A percentile compares a stretch with the other conserved stretches of the same genome.
Conservation (phyloP, 2,888 invertebrate genomes). For the Mimumesa dahlbomi region DNA sequence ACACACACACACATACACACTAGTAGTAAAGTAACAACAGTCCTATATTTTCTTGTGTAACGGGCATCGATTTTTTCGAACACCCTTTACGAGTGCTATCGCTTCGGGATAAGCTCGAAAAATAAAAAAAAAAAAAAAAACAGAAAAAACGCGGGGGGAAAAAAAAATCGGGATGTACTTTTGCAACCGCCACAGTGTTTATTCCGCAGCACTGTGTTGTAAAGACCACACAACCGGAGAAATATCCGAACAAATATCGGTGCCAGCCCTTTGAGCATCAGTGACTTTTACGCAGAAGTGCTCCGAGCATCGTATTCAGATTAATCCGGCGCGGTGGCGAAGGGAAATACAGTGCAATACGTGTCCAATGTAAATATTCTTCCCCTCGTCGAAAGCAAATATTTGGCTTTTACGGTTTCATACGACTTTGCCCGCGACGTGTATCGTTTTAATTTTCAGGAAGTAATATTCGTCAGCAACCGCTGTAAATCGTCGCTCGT, state of each 20-base stretch:
- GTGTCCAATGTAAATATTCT: slow-evolving; percentile 45
- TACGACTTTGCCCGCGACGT: slow-evolving; percentile 7
- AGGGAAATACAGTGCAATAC: slow-evolving; percentile 47
- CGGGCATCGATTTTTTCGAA: background rate
- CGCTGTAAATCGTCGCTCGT: slow-evolving; percentile 1
- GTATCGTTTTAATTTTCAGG: slow-evolving; percentile 46
- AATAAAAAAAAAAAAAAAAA: too few species aligned
- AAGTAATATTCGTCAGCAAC: slow-evolving; percentile 19
- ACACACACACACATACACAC: too few species aligned
- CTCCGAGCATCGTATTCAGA: slow-evolving; percentile 26
- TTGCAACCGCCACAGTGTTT: background rate
- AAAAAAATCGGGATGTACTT: background rate
- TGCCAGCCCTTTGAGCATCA: slow-evolving; percentile 22
- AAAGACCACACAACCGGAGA: slow-evolving; percentile 15
- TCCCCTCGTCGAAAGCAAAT: slow-evolving; percentile 40
- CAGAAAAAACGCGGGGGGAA: too few species aligned
- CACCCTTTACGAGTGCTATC: background rate
- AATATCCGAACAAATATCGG: slow-evolving; percentile 17
- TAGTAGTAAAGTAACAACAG: too few species aligned
- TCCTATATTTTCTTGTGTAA: too few species aligned
- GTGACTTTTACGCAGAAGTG: slow-evolving; percentile 19
- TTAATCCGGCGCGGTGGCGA: slow-evolving; percentile 31
- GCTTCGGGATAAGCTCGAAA: too few species aligned
- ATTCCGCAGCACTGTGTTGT: background rate
- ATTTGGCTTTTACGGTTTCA: slow-evolving; percentile 47